Evolutionary conservation across 2,888 invertebrate genomes (phyloP).

Genomic region (Epinotia nisella): DNA sequence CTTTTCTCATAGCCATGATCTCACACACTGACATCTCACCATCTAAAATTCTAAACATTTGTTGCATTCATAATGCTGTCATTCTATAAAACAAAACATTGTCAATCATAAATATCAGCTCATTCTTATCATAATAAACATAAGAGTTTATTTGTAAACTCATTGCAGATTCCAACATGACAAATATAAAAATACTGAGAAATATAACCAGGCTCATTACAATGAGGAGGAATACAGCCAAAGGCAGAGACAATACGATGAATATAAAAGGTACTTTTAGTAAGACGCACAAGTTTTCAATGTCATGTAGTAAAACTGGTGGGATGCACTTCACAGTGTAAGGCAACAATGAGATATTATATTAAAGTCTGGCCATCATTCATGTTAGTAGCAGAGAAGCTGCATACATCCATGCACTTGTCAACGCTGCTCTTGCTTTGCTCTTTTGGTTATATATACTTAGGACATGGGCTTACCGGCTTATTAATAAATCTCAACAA

Average conservation of each 20-base stretch:
- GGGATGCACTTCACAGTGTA: neutral
- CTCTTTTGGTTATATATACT: too few relatives aligned
- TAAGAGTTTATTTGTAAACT: slow-evolving; percentile 40
- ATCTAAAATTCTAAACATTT: neutral
- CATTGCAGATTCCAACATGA: slow-evolving; percentile 69
- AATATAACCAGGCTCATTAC: slow-evolving; percentile 62
- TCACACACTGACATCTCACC: neutral
- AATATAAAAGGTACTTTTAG: slow-evolving; percentile 69
- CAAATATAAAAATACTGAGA: slow-evolving; percentile 66
- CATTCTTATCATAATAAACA: slow-evolving; percentile 14
- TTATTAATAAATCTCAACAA: too few relatives aligned
- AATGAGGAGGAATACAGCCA: slow-evolving; percentile 62
- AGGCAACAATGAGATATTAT: too few relatives aligned
- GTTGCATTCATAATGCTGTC: slow-evolving; percentile 9
- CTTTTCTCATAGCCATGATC: too few relatives aligned
- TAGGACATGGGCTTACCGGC: too few relatives aligned
- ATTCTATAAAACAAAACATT: slow-evolving; percentile 22
- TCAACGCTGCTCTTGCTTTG: too few relatives aligned
- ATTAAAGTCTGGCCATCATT: too few relatives aligned
- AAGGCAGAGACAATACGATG: slow-evolving; percentile 65
- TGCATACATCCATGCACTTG: too few relatives aligned
- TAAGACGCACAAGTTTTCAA: slow-evolving; percentile 3
- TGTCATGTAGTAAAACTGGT: slow-evolving; percentile 10
- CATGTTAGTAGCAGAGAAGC: too few relatives aligned
- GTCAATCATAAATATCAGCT: slow-evolving; percentile 41